Conservation (phyloP, 2,797 vertebrate genomes). For the Sarcophilus harrisii region DNA sequence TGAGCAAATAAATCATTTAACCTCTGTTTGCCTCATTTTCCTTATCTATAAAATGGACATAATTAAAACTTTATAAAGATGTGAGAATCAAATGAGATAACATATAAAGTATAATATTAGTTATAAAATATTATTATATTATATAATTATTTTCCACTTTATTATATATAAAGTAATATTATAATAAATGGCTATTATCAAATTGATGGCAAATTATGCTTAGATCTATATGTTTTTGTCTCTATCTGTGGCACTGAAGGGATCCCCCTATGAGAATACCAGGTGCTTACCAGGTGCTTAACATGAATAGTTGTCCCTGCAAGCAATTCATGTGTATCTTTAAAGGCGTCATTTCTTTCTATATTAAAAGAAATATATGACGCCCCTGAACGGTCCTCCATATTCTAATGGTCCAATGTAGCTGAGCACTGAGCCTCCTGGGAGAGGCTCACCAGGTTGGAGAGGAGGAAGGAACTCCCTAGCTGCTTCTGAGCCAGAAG, state of each 20-base stretch:
- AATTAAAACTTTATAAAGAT: neutral
- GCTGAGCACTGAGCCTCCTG: neutral
- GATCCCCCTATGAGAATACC: neutral
- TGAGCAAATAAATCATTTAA: rapidly evolving
- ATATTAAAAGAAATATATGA: neutral
- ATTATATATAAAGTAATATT: neutral
- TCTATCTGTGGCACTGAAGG: too few relatives aligned
- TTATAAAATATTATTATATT: neutral
- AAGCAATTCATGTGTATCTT: conserved; percentile 24
- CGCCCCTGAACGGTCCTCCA: neutral
- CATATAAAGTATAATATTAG: neutral
- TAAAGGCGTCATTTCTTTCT: conserved; percentile 24
- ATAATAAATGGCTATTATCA: neutral
- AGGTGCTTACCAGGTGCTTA: neutral
- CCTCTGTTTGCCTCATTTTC: neutral
- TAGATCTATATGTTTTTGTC: neutral
- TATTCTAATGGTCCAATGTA: neutral
- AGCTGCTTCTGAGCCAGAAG: neutral
- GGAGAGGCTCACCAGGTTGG: neutral
- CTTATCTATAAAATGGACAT: neutral
- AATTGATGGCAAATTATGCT: neutral
- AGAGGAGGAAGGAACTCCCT: neutral
- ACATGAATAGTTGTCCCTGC: neutral
- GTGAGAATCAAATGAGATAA: neutral
- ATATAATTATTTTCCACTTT: neutral